Evolutionary conservation across 2,797 vertebrate species (phyloP).

Genomic region (Echeneis naucrates): DNA sequence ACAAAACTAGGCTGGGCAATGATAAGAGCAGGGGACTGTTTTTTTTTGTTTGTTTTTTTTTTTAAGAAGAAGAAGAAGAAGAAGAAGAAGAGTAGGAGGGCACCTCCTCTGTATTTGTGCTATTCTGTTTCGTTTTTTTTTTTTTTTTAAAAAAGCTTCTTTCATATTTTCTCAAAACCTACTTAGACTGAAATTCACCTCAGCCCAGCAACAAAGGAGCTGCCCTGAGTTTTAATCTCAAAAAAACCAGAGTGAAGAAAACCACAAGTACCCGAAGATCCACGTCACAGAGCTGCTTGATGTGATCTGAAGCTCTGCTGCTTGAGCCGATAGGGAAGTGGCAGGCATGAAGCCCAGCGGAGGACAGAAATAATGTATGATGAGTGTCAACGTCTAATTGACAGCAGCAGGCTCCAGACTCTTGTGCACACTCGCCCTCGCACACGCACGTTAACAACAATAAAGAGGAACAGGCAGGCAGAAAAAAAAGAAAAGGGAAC

Average conservation of each 20-base stretch:
- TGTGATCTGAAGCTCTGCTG: conserved; percentile 29
- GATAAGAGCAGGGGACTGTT: conserved; percentile 32
- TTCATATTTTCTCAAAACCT: conserved; percentile 18
- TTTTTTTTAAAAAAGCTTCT: neutral
- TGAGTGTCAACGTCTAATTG: conserved; percentile 43
- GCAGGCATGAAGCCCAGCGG: conserved; percentile 9
- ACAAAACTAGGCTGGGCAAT: conserved; percentile 37
- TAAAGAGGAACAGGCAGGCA: neutral
- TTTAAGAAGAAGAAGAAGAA: neutral
- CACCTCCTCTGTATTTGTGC: conserved; percentile 16
- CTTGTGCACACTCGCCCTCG: neutral
- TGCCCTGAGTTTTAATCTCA: neutral
- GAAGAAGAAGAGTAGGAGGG: neutral
- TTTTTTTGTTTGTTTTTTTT: conserved; percentile 19
- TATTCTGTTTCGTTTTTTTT: neutral
- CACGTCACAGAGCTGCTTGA: conserved; percentile 5
- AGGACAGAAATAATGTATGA: conserved; percentile 39
- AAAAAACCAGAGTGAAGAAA: neutral
- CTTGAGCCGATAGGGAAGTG: conserved; percentile 26
- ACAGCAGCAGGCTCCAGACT: conserved; percentile 38
- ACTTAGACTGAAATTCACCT: neutral
- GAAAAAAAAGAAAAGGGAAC: neutral
- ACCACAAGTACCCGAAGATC: conserved; percentile 5
- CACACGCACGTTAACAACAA: neutral
- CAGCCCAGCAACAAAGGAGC: neutral